A percentile compares a stretch with the other conserved stretches of the same genome.
Conservation (phyloP, 1,140 invertebrate genomes). For the Carposina sasakii region DNA sequence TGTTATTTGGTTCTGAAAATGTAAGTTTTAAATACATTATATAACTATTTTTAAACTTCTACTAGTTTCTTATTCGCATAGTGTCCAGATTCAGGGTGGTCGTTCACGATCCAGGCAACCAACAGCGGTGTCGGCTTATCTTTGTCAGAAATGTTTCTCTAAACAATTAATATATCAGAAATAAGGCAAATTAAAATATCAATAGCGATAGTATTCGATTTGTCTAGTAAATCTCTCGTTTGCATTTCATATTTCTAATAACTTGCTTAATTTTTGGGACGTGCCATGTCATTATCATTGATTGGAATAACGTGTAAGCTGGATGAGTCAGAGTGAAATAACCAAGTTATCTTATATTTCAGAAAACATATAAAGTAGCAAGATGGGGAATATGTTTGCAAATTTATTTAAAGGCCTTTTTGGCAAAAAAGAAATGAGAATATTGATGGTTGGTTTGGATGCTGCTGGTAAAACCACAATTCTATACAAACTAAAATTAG, state of each 20-base stretch:
- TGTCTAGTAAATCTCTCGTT: too few species aligned
- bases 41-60: slow-evolving; percentile 10
- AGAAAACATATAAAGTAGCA: slow-evolving; percentile 71
- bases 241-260: too few species aligned
- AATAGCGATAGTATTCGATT: too few species aligned
- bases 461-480: slow-evolving; percentile 99
- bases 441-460: slow-evolving; percentile 98
- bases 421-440: slow-evolving; percentile 99
- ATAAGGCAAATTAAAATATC: too few species aligned
- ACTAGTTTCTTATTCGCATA: not conserved
- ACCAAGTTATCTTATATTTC: slow-evolving; percentile 66
- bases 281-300: slow-evolving; percentile 72
- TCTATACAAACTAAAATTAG: slow-evolving; percentile 99
- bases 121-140: slow-evolving; percentile 55
- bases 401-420: slow-evolving; percentile 96
- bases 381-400: slow-evolving; percentile 90
- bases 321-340: slow-evolving; percentile 63
- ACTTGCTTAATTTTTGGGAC: too few species aligned
- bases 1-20: slow-evolving; percentile 76
- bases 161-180: too few species aligned
- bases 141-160: slow-evolving; percentile 39
- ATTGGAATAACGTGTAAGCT: slow-evolving; percentile 62
- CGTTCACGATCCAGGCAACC: too few species aligned
- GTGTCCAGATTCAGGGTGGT: slow-evolving; percentile 41
- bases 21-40: slow-evolving; percentile 68